phyloP scores from a whole-genome alignment of 2,888 invertebrate genomes.

The Lasioglossum leucozonium region DNA sequence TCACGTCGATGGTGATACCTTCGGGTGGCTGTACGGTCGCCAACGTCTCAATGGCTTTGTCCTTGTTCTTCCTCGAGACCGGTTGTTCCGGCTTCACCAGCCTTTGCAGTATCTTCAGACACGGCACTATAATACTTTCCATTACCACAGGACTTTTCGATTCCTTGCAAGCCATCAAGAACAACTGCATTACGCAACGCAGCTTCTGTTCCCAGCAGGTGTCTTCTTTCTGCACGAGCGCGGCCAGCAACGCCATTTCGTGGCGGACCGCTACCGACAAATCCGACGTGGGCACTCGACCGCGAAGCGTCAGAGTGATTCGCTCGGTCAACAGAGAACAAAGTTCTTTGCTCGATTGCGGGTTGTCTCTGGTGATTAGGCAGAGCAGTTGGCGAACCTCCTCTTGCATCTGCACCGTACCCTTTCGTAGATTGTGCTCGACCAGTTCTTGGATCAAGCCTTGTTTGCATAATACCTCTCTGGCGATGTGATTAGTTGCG shows the following conservation, averaged over 20 bases:
- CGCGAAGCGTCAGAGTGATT: conserved; percentile 92
- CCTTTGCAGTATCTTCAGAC: conserved; percentile 95
- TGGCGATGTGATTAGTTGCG: conserved; percentile 91
- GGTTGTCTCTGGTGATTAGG: conserved; percentile 94
- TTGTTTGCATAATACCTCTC: conserved; percentile 91
- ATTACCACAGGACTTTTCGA: conserved; percentile 94
- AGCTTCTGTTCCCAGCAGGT: conserved; percentile 97
- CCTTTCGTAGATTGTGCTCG: conserved; percentile 95
- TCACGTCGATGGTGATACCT: conserved; percentile 89
- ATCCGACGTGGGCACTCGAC: conserved; percentile 91
- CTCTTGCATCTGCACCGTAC: conserved; percentile 92
- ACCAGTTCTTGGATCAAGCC: conserved; percentile 96
- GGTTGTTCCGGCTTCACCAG: conserved; percentile 90
- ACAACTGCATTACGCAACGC: conserved; percentile 94
- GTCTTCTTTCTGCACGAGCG: conserved; percentile 96
- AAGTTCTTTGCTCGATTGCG: conserved; percentile 92
- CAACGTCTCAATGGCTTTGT: conserved; percentile 85
- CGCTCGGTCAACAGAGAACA: conserved; percentile 93
- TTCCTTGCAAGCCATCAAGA: conserved; percentile 91
- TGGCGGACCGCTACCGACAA: conserved; percentile 92
- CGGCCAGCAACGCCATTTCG: conserved; percentile 94
- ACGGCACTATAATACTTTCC: conserved; percentile 96
- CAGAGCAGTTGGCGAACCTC: conserved; percentile 96
- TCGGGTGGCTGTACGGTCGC: conserved; percentile 86
- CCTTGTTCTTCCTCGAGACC: conserved; percentile 85